phyloP scores from a whole-genome alignment of 2,113 vertebrate genomes.

The Ceyx cyanopectus region DNA sequence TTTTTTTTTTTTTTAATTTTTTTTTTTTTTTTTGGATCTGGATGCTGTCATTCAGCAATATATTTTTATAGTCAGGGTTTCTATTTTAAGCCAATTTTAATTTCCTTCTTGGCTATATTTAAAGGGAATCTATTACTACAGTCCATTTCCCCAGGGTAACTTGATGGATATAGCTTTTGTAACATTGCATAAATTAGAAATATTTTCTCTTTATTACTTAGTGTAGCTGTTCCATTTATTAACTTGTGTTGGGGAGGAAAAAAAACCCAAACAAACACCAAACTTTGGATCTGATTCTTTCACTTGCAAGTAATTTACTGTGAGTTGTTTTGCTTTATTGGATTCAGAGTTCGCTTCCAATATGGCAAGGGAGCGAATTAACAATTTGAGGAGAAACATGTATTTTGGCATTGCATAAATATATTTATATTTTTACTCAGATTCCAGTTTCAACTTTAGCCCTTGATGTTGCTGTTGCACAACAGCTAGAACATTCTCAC shows the following conservation, averaged over 20 bases:
- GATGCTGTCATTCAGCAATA: not conserved
- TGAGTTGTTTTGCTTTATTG: not conserved
- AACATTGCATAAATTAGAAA: constrained; percentile 31
- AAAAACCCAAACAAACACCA: not conserved
- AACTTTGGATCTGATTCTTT: not conserved
- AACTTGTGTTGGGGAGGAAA: not conserved
- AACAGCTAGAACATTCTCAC: not conserved
- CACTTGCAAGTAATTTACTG: constrained; percentile 16
- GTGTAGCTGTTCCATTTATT: not conserved
- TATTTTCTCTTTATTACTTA: constrained; percentile 15
- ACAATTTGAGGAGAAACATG: not conserved
- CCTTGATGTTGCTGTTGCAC: not conserved
- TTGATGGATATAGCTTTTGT: not conserved
- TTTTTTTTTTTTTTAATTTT: not conserved
- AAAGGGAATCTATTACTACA: constrained; percentile 30
- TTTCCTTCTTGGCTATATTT: constrained; percentile 40
- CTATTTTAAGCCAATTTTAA: constrained; percentile 2
- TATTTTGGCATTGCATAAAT: not conserved
- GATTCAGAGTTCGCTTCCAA: not conserved
- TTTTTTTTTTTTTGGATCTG: not conserved
- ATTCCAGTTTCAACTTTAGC: not conserved
- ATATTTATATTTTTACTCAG: not conserved
- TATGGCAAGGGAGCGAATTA: not conserved
- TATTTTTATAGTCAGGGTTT: not conserved
- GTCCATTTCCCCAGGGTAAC: not conserved